Conservation (phyloP, 2,888 invertebrate genomes). For the Ormyrus rosae region DNA sequence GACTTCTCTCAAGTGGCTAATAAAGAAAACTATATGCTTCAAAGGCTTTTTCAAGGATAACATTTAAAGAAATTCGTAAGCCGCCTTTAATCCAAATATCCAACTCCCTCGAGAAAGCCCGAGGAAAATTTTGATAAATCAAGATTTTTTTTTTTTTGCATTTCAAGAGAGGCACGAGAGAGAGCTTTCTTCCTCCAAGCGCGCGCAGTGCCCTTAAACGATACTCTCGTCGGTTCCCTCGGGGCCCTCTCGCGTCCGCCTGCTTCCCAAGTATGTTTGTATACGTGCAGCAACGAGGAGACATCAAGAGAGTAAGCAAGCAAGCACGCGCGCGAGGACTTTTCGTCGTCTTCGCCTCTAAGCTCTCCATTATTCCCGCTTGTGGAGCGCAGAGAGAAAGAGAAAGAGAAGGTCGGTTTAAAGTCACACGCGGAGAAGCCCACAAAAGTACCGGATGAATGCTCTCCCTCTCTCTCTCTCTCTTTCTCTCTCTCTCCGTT, state of each 20-base stretch:
- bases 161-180: too few relatives aligned
- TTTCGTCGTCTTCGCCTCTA: slow-evolving; percentile 33
- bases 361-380: slow-evolving; percentile 47
- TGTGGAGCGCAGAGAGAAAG: background rate
- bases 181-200: too few relatives aligned
- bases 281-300: slow-evolving; percentile 42
- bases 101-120: too few relatives aligned
- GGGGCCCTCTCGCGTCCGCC: background rate
- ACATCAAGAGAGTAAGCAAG: slow-evolving; percentile 38
- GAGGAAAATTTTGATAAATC: too few relatives aligned
- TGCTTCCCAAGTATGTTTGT: slow-evolving; percentile 30
- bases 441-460: slow-evolving; percentile 20
- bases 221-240: slow-evolving; percentile 36
- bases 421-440: slow-evolving; percentile 26
- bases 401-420: slow-evolving; percentile 9
- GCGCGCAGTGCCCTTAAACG: slow-evolving; percentile 27
- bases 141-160: too few relatives aligned
- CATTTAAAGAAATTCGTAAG: too few relatives aligned
- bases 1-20: too few relatives aligned
- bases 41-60: too few relatives aligned
- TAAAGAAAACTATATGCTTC: too few relatives aligned
- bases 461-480: background rate
- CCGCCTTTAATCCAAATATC: too few relatives aligned
- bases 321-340: slow-evolving; percentile 32
- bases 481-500: slow-evolving; percentile 8